Evolutionary conservation across 2,888 invertebrate genomes (phyloP).

Genomic region (Dioctria rufipes): DNA sequence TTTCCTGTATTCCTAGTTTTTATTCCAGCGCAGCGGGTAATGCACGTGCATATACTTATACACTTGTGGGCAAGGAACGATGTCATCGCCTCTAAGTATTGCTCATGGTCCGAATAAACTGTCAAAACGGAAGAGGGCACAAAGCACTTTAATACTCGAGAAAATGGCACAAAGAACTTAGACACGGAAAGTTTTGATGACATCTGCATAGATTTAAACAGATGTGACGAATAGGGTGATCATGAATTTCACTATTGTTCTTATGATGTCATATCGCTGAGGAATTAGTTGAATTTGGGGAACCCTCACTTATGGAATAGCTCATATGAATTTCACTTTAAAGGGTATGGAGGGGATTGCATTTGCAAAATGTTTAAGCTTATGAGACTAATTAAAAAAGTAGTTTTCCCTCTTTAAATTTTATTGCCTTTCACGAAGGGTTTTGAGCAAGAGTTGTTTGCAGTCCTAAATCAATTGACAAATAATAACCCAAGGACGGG

Average conservation of each 20-base stretch:
- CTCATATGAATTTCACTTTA: too few relatives aligned
- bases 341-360: too few relatives aligned
- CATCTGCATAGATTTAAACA: conserved; percentile 17
- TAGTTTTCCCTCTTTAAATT: too few relatives aligned
- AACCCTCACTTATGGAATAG: too few relatives aligned
- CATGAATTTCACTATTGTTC: not conserved
- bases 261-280: not conserved
- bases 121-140: conserved; percentile 20
- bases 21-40: not conserved
- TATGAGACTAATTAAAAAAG: too few relatives aligned
- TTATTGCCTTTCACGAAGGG: too few relatives aligned
- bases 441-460: too few relatives aligned
- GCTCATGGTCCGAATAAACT: not conserved
- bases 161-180: conserved; percentile 11
- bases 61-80: not conserved
- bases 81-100: not conserved
- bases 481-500: too few relatives aligned
- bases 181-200: conserved; percentile 5
- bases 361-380: not conserved
- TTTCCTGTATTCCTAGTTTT: too few relatives aligned
- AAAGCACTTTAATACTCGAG: conserved; percentile 14
- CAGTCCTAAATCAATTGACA: too few relatives aligned
- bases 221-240: conserved; percentile 20
- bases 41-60: not conserved
- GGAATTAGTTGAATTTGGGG: not conserved